Evolutionary conservation across 2,888 invertebrate species (phyloP).

Genomic region (Pseudeuparius sepicola): DNA sequence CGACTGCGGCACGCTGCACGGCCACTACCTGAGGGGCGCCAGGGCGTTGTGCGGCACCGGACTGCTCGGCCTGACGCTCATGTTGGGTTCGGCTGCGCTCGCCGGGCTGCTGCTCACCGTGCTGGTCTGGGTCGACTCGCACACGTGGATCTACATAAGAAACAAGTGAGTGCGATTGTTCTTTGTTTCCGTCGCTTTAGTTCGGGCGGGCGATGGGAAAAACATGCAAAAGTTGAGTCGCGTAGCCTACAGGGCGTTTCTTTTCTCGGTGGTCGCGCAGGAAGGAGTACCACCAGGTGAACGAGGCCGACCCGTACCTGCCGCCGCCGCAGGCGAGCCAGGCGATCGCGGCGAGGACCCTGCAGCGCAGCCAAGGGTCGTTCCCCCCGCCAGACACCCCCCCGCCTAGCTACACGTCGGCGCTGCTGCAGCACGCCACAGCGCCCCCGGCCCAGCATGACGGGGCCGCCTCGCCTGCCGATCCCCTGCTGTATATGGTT

Average conservation of each 20-base stretch:
- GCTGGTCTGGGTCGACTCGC: constrained; percentile 89
- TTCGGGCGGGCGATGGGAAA: too few relatives aligned
- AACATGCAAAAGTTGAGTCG: too few relatives aligned
- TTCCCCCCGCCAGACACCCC: constrained; percentile 49
- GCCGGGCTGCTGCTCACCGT: constrained; percentile 86
- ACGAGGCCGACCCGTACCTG: constrained; percentile 75
- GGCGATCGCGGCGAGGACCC: constrained; percentile 51
- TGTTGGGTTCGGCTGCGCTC: constrained; percentile 76
- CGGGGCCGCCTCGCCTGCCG: too few relatives aligned
- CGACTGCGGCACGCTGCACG: constrained; percentile 75
- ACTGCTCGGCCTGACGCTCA: constrained; percentile 70
- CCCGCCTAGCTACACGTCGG: constrained; percentile 51
- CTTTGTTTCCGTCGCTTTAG: too few relatives aligned
- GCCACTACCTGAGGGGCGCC: constrained; percentile 67
- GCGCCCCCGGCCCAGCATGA: constrained; percentile 39
- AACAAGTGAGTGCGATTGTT: constrained; percentile 54
- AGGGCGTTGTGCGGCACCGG: constrained; percentile 76
- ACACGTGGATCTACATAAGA: constrained; percentile 94
- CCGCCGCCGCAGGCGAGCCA: constrained; percentile 52
- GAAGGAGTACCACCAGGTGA: constrained; percentile 70
- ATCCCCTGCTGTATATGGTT: constrained; percentile 32
- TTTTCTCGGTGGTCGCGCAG: too few relatives aligned
- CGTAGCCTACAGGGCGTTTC: too few relatives aligned
- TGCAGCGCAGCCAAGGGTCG: constrained; percentile 61
- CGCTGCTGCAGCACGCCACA: constrained; percentile 43